Evolutionary conservation across 2,888 invertebrate species (phyloP).

Genomic region (Tridacna crocea): DNA sequence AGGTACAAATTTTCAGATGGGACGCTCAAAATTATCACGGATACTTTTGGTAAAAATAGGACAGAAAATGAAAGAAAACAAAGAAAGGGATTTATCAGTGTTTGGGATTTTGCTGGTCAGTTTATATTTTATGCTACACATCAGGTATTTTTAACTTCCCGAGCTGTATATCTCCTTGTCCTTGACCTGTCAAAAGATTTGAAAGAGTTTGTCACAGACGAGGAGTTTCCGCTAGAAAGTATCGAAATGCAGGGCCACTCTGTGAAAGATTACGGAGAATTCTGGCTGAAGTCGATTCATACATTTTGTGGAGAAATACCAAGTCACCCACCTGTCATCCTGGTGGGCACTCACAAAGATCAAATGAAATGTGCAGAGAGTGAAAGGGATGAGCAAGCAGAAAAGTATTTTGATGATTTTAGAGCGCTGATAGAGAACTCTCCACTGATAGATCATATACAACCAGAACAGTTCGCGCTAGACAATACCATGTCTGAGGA

Average conservation of each 20-base stretch:
- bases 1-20: slow-evolving; percentile 59
- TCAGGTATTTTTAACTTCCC: slow-evolving; percentile 55
- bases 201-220: slow-evolving; percentile 51
- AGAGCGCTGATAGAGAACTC: slow-evolving; percentile 50
- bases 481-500: slow-evolving; percentile 43
- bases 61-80: slow-evolving; percentile 30
- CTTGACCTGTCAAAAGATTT: slow-evolving; percentile 51
- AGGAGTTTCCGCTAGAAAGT: slow-evolving; percentile 54
- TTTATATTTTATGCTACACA: slow-evolving; percentile 61
- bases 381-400: slow-evolving; percentile 30
- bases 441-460: slow-evolving; percentile 52
- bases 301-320: slow-evolving; percentile 60
- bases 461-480: slow-evolving; percentile 59
- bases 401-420: slow-evolving; percentile 56
- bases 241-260: slow-evolving; percentile 45
- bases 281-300: slow-evolving; percentile 60
- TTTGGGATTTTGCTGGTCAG: slow-evolving; percentile 65
- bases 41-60: slow-evolving; percentile 43
- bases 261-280: slow-evolving; percentile 54
- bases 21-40: slow-evolving; percentile 47
- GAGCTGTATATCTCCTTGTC: slow-evolving; percentile 55
- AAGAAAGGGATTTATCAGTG: slow-evolving; percentile 46
- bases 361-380: slow-evolving; percentile 34
- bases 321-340: slow-evolving; percentile 56
- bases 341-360: slow-evolving; percentile 57